Conservation (phyloP, 2,113 vertebrate species). For the Calypte anna region DNA sequence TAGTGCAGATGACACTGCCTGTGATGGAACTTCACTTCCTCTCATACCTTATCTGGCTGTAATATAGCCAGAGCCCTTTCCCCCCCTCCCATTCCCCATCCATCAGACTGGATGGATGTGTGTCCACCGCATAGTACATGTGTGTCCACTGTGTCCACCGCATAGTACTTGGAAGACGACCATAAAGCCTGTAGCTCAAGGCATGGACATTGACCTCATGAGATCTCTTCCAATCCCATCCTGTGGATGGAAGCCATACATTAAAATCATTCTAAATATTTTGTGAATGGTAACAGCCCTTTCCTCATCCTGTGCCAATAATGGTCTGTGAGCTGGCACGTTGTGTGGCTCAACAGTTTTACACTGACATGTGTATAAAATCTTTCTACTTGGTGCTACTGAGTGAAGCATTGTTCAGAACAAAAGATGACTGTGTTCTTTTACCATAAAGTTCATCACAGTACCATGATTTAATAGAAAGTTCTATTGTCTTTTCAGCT, state of each 20-base stretch:
- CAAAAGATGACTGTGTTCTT: neutral
- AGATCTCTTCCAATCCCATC: neutral
- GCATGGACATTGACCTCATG: fast-evolving
- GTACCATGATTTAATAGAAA: neutral
- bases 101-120: neutral
- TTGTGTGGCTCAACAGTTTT: neutral
- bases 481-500: conserved; percentile 78
- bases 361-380: neutral
- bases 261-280: neutral
- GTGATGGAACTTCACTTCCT: neutral
- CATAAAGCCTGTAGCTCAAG: neutral
- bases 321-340: neutral
- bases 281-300: neutral
- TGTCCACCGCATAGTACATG: neutral
- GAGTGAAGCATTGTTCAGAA: neutral
- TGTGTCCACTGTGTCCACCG: neutral
- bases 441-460: neutral
- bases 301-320: neutral
- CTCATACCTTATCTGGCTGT: neutral
- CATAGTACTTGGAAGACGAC: neutral
- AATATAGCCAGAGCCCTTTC: neutral
- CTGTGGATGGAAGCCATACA: neutral
- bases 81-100: neutral
- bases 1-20: neutral
- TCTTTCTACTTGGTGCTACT: neutral